Conservation (phyloP, 2,113 vertebrate genomes). For the Entomyzon cyanotis region DNA sequence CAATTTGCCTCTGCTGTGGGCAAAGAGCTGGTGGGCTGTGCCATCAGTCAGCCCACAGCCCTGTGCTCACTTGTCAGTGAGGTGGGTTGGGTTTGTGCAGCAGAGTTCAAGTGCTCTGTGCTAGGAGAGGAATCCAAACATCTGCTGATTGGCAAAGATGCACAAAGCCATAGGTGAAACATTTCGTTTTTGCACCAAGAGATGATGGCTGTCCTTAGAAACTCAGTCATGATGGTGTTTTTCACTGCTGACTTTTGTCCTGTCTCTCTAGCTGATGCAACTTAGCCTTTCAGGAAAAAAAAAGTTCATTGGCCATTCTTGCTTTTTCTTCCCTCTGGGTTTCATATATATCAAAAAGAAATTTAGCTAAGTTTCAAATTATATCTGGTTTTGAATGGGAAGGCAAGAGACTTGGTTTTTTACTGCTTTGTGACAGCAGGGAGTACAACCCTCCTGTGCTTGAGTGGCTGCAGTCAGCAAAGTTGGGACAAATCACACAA, state of each 20-base stretch:
- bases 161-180: background rate
- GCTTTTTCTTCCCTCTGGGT: background rate
- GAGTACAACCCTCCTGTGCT: background rate
- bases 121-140: background rate
- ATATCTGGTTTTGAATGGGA: background rate
- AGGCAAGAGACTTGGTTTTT: background rate
- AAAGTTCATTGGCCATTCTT: background rate
- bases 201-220: background rate
- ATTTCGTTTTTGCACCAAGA: background rate
- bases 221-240: background rate
- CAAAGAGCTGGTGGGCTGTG: background rate
- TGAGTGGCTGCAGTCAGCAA: background rate
- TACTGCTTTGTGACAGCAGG: background rate
- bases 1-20: accelerated
- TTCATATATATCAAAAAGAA: background rate
- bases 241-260: background rate
- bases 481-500: background rate
- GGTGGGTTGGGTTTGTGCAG: background rate
- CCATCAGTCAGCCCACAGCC: background rate
- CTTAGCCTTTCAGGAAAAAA: background rate
- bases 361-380: background rate
- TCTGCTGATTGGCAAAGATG: background rate
- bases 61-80: background rate
- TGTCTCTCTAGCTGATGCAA: background rate
- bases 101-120: background rate